These are phyloP conservation scores for Cardinalis cardinalis DNA, from an alignment of 2,113 vertebrate species.

Conservation along the genomic window DNA sequence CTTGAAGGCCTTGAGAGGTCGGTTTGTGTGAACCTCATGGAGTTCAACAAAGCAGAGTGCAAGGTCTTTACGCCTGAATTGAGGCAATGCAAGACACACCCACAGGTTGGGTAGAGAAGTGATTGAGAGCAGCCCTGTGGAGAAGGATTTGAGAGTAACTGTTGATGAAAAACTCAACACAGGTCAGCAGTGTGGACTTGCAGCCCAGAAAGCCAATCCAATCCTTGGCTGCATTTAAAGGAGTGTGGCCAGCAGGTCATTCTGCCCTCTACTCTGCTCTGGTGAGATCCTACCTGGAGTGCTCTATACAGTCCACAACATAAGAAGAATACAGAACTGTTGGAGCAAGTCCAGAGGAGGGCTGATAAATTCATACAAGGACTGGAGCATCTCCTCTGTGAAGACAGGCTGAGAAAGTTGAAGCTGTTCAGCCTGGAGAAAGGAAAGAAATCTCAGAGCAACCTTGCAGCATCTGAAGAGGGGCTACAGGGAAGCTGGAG, in stretches of 20 bases:
- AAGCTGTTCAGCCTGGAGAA: not conserved
- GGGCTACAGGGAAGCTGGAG: not conserved
- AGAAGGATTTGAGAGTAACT: not conserved
- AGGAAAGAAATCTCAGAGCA: too few species aligned
- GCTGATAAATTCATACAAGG: not conserved
- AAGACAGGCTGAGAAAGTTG: not conserved
- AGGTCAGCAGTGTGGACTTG: not conserved
- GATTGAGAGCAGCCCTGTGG: not conserved
- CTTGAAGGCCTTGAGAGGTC: not conserved
- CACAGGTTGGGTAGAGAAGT: not conserved
- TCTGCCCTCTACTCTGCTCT: not conserved
- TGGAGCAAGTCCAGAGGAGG: not conserved
- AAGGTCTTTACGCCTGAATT: not conserved
- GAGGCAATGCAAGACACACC: not conserved
- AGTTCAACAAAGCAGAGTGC: not conserved
- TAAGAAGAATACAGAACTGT: not conserved
- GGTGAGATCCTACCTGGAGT: not conserved
- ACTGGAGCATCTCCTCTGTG: fast-evolving
- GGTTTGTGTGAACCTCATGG: not conserved
- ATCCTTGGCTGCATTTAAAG: not conserved
- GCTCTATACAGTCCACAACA: fast-evolving
- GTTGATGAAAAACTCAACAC: not conserved
- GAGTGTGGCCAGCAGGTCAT: not conserved
- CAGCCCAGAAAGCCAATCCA: not conserved
- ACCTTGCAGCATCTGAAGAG: not conserved